Evolutionary conservation across 2,797 vertebrate genomes (phyloP).

Genomic region (Podarcis lilfordi): DNA sequence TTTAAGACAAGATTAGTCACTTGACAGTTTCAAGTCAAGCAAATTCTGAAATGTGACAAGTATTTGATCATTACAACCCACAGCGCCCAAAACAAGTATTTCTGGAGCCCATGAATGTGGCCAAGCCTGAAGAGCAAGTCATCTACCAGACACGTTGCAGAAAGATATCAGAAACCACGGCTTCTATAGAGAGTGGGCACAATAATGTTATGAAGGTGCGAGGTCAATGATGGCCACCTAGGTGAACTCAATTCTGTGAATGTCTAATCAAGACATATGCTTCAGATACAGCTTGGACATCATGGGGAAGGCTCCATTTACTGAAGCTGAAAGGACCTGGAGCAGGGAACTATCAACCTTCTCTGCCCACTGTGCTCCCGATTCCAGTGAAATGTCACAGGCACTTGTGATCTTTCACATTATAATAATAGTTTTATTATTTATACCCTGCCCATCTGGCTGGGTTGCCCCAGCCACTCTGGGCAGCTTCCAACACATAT

Average conservation of each 20-base stretch:
- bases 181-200: neutral
- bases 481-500: no score
- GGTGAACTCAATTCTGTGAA: neutral
- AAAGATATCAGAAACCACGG: neutral
- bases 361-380: neutral
- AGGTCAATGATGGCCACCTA: neutral
- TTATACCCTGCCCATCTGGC: no score
- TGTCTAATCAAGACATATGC: neutral
- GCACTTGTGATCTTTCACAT: neutral
- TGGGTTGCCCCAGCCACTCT: no score
- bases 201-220: neutral
- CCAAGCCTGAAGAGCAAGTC: neutral
- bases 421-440: no score
- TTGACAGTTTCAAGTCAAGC: neutral
- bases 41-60: neutral
- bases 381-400: neutral
- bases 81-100: neutral
- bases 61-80: neutral
- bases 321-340: neutral
- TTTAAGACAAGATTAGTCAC: neutral
- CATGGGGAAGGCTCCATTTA: neutral
- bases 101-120: neutral
- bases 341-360: fast-evolving
- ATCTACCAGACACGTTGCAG: neutral
- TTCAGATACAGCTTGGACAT: neutral